Evolutionary conservation across 92 coral and sea anemone genomes (phyloP).

Genomic region (Meandrina meandrites): DNA sequence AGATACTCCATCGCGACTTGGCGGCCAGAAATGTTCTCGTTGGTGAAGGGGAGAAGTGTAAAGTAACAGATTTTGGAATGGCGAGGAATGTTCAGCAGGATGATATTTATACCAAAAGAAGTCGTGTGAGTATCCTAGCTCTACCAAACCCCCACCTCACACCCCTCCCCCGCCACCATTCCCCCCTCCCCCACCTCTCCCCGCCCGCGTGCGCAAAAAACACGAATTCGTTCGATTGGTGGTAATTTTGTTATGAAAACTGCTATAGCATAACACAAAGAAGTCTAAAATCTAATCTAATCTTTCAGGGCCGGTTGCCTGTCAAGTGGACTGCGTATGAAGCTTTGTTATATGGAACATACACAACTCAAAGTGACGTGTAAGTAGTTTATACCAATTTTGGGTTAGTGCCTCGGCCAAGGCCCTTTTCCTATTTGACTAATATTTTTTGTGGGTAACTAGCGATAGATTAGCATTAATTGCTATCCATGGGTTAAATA

Average conservation of each 20-base stretch:
- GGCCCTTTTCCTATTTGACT: too few relatives aligned
- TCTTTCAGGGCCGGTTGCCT: slow-evolving; percentile 69
- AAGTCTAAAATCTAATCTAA: not conserved
- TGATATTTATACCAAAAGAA: slow-evolving; percentile 28
- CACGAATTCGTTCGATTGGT: not conserved
- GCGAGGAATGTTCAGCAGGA: slow-evolving; percentile 30
- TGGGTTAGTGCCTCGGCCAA: too few relatives aligned
- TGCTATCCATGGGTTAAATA: too few relatives aligned
- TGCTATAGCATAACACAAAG: not conserved
- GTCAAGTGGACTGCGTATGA: slow-evolving; percentile 81
- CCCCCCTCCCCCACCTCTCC: too few relatives aligned
- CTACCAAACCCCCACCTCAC: too few relatives aligned
- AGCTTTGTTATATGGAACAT: slow-evolving; percentile 63
- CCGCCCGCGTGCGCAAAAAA: too few relatives aligned
- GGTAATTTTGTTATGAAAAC: not conserved
- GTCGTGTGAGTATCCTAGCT: slow-evolving; percentile 21
- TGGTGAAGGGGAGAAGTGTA: slow-evolving; percentile 43
- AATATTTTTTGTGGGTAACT: too few relatives aligned
- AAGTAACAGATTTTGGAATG: slow-evolving; percentile 48
- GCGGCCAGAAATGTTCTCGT: slow-evolving; percentile 51
- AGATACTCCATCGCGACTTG: slow-evolving; percentile 47
- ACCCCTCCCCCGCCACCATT: too few relatives aligned
- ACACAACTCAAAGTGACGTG: slow-evolving; percentile 77
- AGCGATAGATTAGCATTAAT: too few relatives aligned
- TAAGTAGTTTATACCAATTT: slow-evolving; percentile 22